Conservation (phyloP, 1,140 invertebrate species). For the Thereuonema tuberculata region DNA sequence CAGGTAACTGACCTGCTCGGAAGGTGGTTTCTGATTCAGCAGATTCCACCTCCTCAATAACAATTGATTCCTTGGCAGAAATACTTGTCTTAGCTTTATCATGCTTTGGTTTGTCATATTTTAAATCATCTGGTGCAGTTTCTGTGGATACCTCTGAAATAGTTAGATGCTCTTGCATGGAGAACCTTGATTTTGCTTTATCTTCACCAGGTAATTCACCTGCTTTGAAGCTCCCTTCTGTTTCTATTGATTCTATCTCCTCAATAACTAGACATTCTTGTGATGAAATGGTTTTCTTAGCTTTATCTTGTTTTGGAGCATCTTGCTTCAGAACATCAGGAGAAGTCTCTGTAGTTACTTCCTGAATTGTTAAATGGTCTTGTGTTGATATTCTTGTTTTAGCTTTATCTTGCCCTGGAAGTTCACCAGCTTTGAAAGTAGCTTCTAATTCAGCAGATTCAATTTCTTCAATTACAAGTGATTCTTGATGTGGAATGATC, state of each 20-base stretch:
- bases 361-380: slow-evolving; percentile 8
- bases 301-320: background rate
- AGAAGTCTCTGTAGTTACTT: slow-evolving; percentile 11
- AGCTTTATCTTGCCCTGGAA: slow-evolving; percentile 14
- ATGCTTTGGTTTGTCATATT: background rate
- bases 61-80: background rate
- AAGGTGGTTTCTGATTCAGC: slow-evolving; percentile 14
- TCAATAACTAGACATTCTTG: background rate
- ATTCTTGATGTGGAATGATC: background rate
- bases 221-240: background rate
- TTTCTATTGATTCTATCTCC: background rate
- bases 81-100: slow-evolving; percentile 1
- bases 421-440: slow-evolving; percentile 15
- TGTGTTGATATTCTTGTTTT: slow-evolving; percentile 13
- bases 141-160: slow-evolving; percentile 20
- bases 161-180: slow-evolving; percentile 13
- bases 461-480: background rate
- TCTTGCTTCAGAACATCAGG: slow-evolving; percentile 1
- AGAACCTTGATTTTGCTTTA: slow-evolving; percentile 8
- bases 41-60: background rate
- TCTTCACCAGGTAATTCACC: background rate
- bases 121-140: slow-evolving; percentile 18
- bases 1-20: slow-evolving; percentile 13
- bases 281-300: background rate
- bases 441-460: slow-evolving; percentile 6